A percentile compares a stretch with the other conserved stretches of the same genome.
phyloP scores from a whole-genome alignment of 2,888 invertebrate species.

The Embidobia sp. region DNA sequence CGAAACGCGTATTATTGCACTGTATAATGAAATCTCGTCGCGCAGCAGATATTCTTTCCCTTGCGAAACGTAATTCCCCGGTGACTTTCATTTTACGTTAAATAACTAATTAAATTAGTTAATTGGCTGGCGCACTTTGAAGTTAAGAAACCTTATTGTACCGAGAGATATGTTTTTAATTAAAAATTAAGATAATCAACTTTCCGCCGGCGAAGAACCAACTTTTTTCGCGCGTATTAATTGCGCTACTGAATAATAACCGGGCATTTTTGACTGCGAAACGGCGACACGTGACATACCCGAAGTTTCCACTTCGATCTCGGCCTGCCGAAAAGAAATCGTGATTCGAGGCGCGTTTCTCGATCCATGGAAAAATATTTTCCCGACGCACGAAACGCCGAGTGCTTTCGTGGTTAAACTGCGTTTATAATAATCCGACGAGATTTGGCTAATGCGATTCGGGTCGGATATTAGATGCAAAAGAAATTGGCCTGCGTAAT shows the following conservation, averaged over 20 bases:
- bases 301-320: too few relatives aligned
- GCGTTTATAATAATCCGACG: slow-evolving; percentile 39
- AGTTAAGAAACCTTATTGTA: slow-evolving; percentile 40
- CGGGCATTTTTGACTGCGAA: neutral
- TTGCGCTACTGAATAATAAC: slow-evolving; percentile 13
- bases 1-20: slow-evolving; percentile 46
- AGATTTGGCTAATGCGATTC: slow-evolving; percentile 41
- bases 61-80: slow-evolving; percentile 45
- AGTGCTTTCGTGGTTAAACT: too few relatives aligned
- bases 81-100: slow-evolving; percentile 50
- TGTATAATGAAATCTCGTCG: slow-evolving; percentile 54
- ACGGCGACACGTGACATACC: neutral
- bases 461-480: slow-evolving; percentile 26
- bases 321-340: too few relatives aligned
- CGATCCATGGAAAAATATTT: too few relatives aligned
- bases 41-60: slow-evolving; percentile 35
- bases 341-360: too few relatives aligned
- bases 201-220: slow-evolving; percentile 7
- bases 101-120: slow-evolving; percentile 59
- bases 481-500: slow-evolving; percentile 42
- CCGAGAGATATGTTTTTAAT: slow-evolving; percentile 48
- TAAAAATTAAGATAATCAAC: slow-evolving; percentile 44
- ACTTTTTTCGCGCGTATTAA: slow-evolving; percentile 15
- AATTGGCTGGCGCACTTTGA: slow-evolving; percentile 46
- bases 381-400: too few relatives aligned